Evolutionary conservation across 2,888 invertebrate genomes (phyloP), one percentile per base, ranked within the genome.

Genomic region (Epinotia demarniana): DNA sequence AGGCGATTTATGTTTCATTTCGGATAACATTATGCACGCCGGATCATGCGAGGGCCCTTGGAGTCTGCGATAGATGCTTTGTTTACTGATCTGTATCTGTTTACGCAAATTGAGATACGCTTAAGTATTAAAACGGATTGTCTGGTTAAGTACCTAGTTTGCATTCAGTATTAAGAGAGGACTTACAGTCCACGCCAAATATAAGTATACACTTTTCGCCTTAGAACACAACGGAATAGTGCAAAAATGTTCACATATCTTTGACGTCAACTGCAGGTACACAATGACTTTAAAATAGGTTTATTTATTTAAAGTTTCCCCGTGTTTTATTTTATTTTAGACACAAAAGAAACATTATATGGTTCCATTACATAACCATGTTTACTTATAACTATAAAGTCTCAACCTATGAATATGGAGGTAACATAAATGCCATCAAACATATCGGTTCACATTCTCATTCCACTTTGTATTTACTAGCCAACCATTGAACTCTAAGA

Each of bases 1-100:
- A 84, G 83, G 85, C 90, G 90, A 93, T 93, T 94, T 94, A 94
- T 93, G 94, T 92, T 92, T 93, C 92, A 93, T 94, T 93, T 92
- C 93, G 92, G 92, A 93, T 94, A 92, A 92, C 89, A 90, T 92
- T 93, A 92, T 90, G 90, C 90, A 86, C 85, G 86, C 84, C 77
- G 93, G 92, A 92, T 93, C 92, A 93, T 89, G 86, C 85, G 87
- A 83, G 84, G 85, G 88, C 90, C 87, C 85, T 83, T 80, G 85
- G 83, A 84, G 85, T 80, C 89, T 88, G 85, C 87, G 88, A 88
- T 90, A 86, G 85, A 79, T 79, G 78, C 11, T 64, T 27, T 64
- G 64, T 70, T 70, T 70, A 39, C 64, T 70, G 53, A 75, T 70
- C n/a, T 43, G 12, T 67, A 68, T 73, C 73, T 49, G 57, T 66